phyloP scores from a whole-genome alignment of 2,113 vertebrate species.

The Malurus melanocephalus region DNA sequence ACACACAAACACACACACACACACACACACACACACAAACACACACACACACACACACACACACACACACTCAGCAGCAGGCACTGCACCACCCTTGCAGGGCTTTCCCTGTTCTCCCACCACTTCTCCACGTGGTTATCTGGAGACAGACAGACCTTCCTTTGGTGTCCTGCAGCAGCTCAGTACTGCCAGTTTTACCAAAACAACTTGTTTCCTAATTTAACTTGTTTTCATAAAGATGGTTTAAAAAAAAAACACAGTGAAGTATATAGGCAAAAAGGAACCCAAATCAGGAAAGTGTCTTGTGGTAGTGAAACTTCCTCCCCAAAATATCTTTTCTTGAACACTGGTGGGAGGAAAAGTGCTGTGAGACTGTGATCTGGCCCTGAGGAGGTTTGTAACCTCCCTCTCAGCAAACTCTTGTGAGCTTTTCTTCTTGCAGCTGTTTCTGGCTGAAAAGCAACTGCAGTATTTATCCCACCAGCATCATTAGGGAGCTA shows the following conservation, averaged over 20 bases:
- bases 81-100: rapidly evolving
- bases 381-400: not conserved
- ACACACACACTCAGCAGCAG: not conserved
- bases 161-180: not conserved
- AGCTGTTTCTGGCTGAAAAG: not conserved
- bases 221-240: not conserved
- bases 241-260: not conserved
- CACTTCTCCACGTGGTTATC: not conserved
- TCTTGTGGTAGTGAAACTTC: not conserved
- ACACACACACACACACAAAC: too few species aligned
- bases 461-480: not conserved
- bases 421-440: not conserved
- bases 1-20: too few species aligned
- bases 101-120: not conserved
- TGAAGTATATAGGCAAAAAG: not conserved
- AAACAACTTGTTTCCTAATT: not conserved
- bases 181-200: not conserved
- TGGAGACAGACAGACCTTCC: not conserved
- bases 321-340: not conserved
- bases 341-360: not conserved
- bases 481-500: not conserved
- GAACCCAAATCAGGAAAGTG: not conserved
- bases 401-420: not conserved
- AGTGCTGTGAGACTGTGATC: not conserved
- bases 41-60: not conserved